phyloP scores from a whole-genome alignment of 2,797 vertebrate genomes.

The Poecilia gillii region DNA sequence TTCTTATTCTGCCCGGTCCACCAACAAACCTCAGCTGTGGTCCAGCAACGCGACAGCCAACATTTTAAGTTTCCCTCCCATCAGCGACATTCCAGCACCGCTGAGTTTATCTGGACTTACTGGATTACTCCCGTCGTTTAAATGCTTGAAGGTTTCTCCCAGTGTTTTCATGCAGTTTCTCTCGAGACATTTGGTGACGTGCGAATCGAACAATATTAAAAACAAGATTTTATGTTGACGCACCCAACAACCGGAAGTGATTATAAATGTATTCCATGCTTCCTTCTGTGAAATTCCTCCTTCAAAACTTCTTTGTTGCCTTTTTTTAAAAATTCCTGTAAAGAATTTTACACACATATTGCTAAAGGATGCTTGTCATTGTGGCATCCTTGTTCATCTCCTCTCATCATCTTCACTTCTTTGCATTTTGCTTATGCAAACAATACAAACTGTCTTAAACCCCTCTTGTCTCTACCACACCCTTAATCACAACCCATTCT shows the following conservation, averaged over 20 bases:
- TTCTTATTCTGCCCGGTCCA: slow-evolving; percentile 39
- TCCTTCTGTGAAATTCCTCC: slow-evolving; percentile 13
- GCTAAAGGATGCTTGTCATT: slow-evolving; percentile 39
- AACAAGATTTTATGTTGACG: slow-evolving; percentile 5
- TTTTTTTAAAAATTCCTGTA: slow-evolving; percentile 19
- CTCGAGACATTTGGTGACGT: slow-evolving; percentile 13
- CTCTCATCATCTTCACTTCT: slow-evolving; percentile 33
- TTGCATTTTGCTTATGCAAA: slow-evolving; percentile 30
- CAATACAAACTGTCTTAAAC: slow-evolving; percentile 35
- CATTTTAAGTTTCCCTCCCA: slow-evolving; percentile 9
- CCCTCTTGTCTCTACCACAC: slow-evolving; percentile 18
- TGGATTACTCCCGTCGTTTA: background rate
- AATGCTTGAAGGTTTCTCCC: background rate
- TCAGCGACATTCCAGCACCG: slow-evolving; percentile 1
- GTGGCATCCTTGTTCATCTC: slow-evolving; percentile 26
- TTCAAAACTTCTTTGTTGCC: background rate
- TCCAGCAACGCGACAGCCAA: slow-evolving; percentile 45
- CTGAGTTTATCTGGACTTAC: background rate
- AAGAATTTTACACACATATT: slow-evolving; percentile 4
- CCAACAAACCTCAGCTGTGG: slow-evolving; percentile 51
- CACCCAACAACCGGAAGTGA: background rate
- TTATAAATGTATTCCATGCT: background rate
- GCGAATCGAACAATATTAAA: slow-evolving; percentile 15
- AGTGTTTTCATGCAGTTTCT: slow-evolving; percentile 10
- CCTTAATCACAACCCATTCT: slow-evolving; percentile 28